phyloP scores from a whole-genome alignment of 2,888 invertebrate genomes.

The Ernsta delagoae region DNA sequence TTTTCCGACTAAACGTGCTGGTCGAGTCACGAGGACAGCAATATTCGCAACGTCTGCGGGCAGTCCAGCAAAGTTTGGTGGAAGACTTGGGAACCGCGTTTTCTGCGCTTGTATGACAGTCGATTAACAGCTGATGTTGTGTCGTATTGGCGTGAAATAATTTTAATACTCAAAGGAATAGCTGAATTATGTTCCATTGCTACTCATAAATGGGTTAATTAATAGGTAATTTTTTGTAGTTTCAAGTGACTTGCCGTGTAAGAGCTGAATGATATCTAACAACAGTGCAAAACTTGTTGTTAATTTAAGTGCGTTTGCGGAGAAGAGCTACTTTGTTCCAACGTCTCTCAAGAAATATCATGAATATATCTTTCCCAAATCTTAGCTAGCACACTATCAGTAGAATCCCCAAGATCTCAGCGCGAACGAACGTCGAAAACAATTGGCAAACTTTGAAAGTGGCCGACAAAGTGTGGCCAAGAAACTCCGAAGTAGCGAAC shows the following conservation, averaged over 20 bases:
- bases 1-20: constrained; percentile 21
- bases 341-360: neutral
- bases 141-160: neutral
- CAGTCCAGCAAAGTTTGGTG: constrained; percentile 26
- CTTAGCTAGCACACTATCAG: constrained; percentile 8
- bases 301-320: too few relatives aligned
- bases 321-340: too few relatives aligned
- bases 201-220: too few relatives aligned
- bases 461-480: constrained; percentile 25
- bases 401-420: constrained; percentile 13
- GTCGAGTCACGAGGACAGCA: constrained; percentile 15
- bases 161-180: neutral
- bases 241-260: too few relatives aligned
- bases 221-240: too few relatives aligned
- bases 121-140: neutral
- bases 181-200: too few relatives aligned
- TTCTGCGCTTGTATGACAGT: neutral
- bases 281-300: too few relatives aligned
- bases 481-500: constrained; percentile 21
- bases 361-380: neutral
- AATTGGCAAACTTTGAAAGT: constrained; percentile 37
- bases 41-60: constrained; percentile 30
- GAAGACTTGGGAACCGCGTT: constrained; percentile 25
- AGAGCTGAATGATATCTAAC: too few relatives aligned
- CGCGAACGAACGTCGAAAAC: constrained; percentile 35